Conservation (phyloP, 2,797 vertebrate genomes). For the Hoplostethus mediterraneus region DNA sequence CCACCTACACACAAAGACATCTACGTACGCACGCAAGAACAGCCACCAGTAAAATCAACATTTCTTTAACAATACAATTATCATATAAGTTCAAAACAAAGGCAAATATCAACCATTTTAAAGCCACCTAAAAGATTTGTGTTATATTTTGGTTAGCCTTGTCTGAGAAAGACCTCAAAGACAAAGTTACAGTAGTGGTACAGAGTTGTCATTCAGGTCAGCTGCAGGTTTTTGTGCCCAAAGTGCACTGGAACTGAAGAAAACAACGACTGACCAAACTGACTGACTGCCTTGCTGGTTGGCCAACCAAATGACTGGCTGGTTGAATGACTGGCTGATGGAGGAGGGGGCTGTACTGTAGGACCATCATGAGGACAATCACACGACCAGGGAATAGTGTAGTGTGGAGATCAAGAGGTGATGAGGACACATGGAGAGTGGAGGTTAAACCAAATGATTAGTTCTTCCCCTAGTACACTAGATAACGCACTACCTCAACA, state of each 20-base stretch:
- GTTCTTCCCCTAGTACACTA: neutral
- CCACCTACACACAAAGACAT: conserved; percentile 12
- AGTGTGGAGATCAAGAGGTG: conserved; percentile 19
- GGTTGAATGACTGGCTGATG: conserved; percentile 43
- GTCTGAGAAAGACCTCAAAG: too few relatives aligned
- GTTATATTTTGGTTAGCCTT: too few relatives aligned
- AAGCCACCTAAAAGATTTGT: too few relatives aligned
- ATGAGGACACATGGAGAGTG: conserved; percentile 48
- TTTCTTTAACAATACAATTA: too few relatives aligned
- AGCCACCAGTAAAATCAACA: conserved; percentile 3
- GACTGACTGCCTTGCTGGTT: conserved; percentile 14
- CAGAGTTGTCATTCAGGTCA: too few relatives aligned
- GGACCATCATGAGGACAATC: conserved; percentile 47
- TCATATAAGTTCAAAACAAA: too few relatives aligned
- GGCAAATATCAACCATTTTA: too few relatives aligned
- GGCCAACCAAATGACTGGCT: conserved; percentile 27
- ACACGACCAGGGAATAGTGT: conserved; percentile 34
- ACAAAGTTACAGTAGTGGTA: too few relatives aligned
- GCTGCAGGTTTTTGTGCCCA: too few relatives aligned
- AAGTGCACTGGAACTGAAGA: neutral
- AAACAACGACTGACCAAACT: neutral
- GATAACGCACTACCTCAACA: too few relatives aligned
- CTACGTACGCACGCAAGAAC: neutral
- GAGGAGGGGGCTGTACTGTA: conserved; percentile 22
- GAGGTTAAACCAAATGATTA: conserved; percentile 51